Evolutionary conservation across 1,140 invertebrate genomes (phyloP), one percentile per base, ranked within the genome.

Genomic region (Chionoecetes opilio): DNA sequence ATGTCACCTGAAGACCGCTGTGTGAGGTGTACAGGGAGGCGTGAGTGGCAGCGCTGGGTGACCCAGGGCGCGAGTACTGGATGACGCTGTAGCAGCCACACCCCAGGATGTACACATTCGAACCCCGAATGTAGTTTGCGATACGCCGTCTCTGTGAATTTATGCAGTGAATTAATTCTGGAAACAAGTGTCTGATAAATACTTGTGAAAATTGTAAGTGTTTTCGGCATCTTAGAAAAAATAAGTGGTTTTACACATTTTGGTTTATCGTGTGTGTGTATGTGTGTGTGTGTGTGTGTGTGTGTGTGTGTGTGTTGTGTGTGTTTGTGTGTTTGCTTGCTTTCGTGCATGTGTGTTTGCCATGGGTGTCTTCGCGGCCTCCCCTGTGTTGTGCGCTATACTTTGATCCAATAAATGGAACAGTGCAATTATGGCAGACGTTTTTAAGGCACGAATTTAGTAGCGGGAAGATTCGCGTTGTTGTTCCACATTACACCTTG

Each of bases 251-350:
- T 75, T 75, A n/a, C 63, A 9, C 11, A 17, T 2, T 53, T 53
- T 53, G 46, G 46, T 53, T 0, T 17, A 53, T 53, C 46, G 21
- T 0, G 21, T n/a, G 63, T 11, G 2, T 75, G 1, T 75, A 26
- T 75, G 63, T 75, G 63, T 75, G 63, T 75, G 63, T 75, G 63
- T 75, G 63, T 75, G 63, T 75, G 63, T 75, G 63, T 75, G 63
- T 75, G 63, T 75, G 63, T 17, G 5, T 75, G 63, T n/a, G 63
- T 75, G 63, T 75, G 63, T 75, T 75, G 63, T 75, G 63, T 75
- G 41, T 46, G 26, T 21, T 17, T 75, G 21, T 21, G 63, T 75
- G 26, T n/a, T 1, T 75, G 63, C 8, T 17, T 75, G 2, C 63
- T 75, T 26, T 21, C 8, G 63, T 46, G 14, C 14, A 46, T 14